Evolutionary conservation across 2,888 invertebrate species (phyloP), one percentile per base, ranked within the genome.

Genomic region (Drosophila cyrtoloma): DNA sequence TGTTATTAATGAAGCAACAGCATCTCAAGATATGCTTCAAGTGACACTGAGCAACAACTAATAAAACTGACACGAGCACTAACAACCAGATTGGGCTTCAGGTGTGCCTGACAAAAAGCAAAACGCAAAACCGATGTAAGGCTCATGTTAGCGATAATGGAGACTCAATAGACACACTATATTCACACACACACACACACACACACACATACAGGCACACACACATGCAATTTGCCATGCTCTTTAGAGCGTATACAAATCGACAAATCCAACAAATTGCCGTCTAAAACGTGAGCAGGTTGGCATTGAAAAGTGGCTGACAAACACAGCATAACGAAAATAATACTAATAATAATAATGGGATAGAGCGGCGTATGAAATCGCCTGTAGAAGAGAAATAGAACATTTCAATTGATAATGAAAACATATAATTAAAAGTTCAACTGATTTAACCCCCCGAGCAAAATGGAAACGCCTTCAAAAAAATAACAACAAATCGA

Each of bases 391-490:
- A 19, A 47, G 19, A 14, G 19, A 47, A 39, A 50, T 28, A 75
- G 72, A 82, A 84, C 77, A 73, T 74, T 89, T 90, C 76, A 89
- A 90, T 90, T 90, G 85, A 89, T 89, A 82, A 78, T 89, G 82
- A 76, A 84, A 83, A 71, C 83, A 83, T 68, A 77, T 73, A 81
- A 88, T 90, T 86, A 81, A 89, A 76, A 82, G 86, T 85, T 90
- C 91, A 90, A 77, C 75, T 82, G 74, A 77, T 82, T 82, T 87
- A 76, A 86, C 77, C 89, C 75, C 16, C 37, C 62, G 32, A 56
- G 26, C 51, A 35, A 62, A 86, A 84, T 79, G 56, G 68, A 78
- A 88, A 83, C 72, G 90, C 83, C 72, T 75, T 76, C 58, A 64
- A 71, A 69, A 67, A 26, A 56, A 65, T 16, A 80, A 37, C 19